Conservation (phyloP, 2,888 invertebrate species). For the Eilema griseolum region DNA sequence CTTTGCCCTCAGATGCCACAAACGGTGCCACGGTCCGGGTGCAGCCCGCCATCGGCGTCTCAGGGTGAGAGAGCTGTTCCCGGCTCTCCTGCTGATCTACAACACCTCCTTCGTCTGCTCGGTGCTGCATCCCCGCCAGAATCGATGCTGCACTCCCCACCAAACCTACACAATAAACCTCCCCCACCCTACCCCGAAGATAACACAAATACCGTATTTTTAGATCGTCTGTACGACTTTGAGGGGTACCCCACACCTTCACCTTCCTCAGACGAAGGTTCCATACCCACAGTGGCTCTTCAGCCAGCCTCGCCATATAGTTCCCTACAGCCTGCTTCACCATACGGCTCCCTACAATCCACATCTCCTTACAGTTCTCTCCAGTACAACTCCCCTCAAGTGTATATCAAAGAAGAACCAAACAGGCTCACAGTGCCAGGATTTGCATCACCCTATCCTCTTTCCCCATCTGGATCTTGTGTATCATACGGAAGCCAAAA, state of each 20-base stretch:
- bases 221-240: conserved; percentile 83
- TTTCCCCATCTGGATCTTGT: conserved; percentile 87
- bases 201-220: conserved; percentile 66
- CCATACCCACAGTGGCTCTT: conserved; percentile 85
- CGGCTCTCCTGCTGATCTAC: conserved; percentile 84
- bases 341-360: conserved; percentile 70
- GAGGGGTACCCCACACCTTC: conserved; percentile 83
- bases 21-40: conserved; percentile 92
- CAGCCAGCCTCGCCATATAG: conserved; percentile 87
- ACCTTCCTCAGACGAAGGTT: conserved; percentile 85
- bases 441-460: conserved; percentile 83
- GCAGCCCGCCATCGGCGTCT: conserved; percentile 92
- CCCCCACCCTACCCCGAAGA: conserved; percentile 80
- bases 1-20: conserved; percentile 91
- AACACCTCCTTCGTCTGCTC: conserved; percentile 79
- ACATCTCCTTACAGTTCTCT: conserved; percentile 62
- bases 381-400: conserved; percentile 66
- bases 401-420: conserved; percentile 85
- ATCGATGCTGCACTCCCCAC: conserved; percentile 81
- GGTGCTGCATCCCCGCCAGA: conserved; percentile 84
- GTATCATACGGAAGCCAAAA: conserved; percentile 87
- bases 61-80: conserved; percentile 89
- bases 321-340: conserved; percentile 87
- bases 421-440: conserved; percentile 83
- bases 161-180: conserved; percentile 78